Percentiles rank a stretch among this genome's conserved stretches.
Conservation (phyloP, 1,140 invertebrate species). For the Polypedilum pembai region DNA sequence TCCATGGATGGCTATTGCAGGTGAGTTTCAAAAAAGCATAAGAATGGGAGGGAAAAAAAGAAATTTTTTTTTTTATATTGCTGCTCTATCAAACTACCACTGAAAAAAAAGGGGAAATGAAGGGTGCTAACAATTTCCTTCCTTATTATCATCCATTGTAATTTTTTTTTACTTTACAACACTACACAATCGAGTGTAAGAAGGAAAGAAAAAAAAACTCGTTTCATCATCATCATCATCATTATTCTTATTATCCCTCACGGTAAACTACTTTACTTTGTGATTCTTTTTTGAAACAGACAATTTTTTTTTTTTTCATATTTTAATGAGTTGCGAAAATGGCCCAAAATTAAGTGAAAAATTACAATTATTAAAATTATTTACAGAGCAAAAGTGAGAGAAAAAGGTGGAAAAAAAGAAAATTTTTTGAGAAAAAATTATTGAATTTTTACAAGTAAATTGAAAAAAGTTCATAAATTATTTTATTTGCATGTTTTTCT, state of each 20-base stretch:
- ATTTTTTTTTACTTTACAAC: not conserved
- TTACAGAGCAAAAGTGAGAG: too few species aligned
- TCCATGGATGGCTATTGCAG: constrained; percentile 97
- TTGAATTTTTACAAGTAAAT: too few species aligned
- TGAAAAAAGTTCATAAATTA: too few species aligned
- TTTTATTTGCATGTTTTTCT: too few species aligned
- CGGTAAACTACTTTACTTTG: not conserved
- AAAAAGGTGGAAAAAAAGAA: too few species aligned
- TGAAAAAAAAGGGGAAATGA: not conserved
- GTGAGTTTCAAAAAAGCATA: constrained; percentile 52
- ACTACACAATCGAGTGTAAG: not conserved
- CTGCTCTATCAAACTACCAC: not conserved
- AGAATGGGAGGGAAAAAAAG: not conserved
- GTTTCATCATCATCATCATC: constrained; percentile 12
- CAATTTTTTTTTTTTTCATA: not conserved
- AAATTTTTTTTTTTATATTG: not conserved
- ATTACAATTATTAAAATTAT: not conserved
- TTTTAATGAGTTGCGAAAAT: constrained; percentile 8
- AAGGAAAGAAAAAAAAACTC: not conserved
- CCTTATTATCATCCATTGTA: constrained; percentile 26
- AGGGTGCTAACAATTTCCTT: constrained; percentile 27
- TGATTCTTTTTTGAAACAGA: not conserved
- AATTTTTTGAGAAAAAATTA: too few species aligned
- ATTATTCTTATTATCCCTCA: not conserved
- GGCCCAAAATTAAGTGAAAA: not conserved